These are phyloP conservation scores for Apamea sordens DNA, from an alignment of 2,888 invertebrate species.

Conservation along the genomic window DNA sequence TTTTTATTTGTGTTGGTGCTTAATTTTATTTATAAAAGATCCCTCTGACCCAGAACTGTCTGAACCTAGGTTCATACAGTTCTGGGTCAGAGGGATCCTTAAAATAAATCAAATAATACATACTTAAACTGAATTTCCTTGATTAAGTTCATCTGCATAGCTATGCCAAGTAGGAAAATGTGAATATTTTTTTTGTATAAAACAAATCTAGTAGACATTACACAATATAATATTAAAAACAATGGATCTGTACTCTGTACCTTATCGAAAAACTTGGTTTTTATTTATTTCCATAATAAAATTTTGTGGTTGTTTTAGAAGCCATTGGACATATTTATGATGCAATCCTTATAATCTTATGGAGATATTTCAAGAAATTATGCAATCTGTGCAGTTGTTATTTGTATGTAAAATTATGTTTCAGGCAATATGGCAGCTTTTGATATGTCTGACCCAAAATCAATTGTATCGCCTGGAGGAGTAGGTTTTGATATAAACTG, in stretches of 20 bases:
- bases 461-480: conserved; percentile 99
- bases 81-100: too few relatives aligned
- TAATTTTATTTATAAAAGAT: neutral
- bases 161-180: neutral
- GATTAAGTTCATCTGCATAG: too few relatives aligned
- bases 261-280: neutral
- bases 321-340: neutral
- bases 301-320: neutral
- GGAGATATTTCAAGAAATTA: conserved; percentile 13
- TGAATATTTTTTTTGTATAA: neutral
- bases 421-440: conserved; percentile 99
- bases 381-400: conserved; percentile 33
- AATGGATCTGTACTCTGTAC: neutral
- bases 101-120: neutral
- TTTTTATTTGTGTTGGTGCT: neutral
- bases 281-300: neutral
- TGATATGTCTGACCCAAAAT: conserved; percentile 96
- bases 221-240: conserved; percentile 1
- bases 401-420: conserved; percentile 50
- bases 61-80: too few relatives aligned
- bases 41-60: neutral
- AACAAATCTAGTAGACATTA: neutral
- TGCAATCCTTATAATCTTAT: neutral
- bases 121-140: neutral
- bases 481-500: conserved; percentile 99